Evolutionary conservation across 2,888 invertebrate species (phyloP).

Genomic region (Cheilosia vernalis): DNA sequence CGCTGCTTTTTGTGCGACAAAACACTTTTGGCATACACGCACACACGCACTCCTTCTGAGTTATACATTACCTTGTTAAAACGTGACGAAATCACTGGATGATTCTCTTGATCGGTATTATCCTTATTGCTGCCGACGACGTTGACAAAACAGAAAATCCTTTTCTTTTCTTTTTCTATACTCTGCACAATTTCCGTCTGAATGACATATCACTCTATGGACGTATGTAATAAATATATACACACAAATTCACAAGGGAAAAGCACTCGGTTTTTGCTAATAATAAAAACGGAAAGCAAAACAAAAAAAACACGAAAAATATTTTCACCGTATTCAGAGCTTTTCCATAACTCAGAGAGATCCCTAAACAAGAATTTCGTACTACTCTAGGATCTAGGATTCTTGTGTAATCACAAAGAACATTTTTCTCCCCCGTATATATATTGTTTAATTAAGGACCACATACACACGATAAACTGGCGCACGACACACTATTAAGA

Average conservation of each 20-base stretch:
- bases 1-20: slow-evolving; percentile 34
- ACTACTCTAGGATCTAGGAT: slow-evolving; percentile 5
- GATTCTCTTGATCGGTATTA: slow-evolving; percentile 56
- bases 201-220: slow-evolving; percentile 44
- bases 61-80: slow-evolving; percentile 53
- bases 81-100: slow-evolving; percentile 53
- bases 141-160: slow-evolving; percentile 17
- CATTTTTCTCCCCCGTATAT: background rate
- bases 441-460: slow-evolving; percentile 30
- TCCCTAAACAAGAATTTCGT: slow-evolving; percentile 15
- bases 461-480: slow-evolving; percentile 32
- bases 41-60: background rate
- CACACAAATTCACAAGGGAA: slow-evolving; percentile 25
- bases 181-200: slow-evolving; percentile 28
- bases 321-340: slow-evolving; percentile 17
- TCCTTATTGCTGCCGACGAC: slow-evolving; percentile 47
- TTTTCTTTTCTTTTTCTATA: slow-evolving; percentile 2
- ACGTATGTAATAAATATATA: background rate
- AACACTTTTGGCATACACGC: slow-evolving; percentile 6
- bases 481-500: background rate
- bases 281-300: background rate
- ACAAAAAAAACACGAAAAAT: slow-evolving; percentile 3
- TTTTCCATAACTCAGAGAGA: slow-evolving; percentile 9
- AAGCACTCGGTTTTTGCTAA: slow-evolving; percentile 13
- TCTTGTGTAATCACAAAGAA: slow-evolving; percentile 58